Percentiles rank a stretch among this genome's conserved stretches.
phyloP scores from a whole-genome alignment of 37 sponge, comb jelly and placozoan species.

The Spongia lamella region DNA sequence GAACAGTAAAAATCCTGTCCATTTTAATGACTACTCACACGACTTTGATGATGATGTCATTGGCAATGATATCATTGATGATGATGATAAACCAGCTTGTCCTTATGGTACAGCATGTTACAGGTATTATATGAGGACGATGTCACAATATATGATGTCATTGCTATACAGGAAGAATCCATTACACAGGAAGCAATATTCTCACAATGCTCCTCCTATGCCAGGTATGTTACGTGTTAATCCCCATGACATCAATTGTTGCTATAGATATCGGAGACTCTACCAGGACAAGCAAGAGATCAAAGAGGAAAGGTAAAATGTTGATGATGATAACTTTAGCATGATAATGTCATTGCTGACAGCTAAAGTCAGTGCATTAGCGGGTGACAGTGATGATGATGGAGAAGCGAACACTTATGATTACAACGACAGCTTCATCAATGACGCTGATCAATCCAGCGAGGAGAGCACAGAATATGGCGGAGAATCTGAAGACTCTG shows the following conservation, averaged over 20 bases:
- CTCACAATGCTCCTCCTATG: conserved; percentile 1
- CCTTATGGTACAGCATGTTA: conserved; percentile 31
- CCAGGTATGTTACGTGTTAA: neutral
- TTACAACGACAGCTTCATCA: conserved; percentile 82
- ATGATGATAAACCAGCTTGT: conserved; percentile 29
- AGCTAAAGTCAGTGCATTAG: conserved; percentile 43
- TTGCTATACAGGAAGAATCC: conserved; percentile 25
- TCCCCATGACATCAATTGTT: neutral
- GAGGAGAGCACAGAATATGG: conserved; percentile 26
- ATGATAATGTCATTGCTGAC: too few species aligned
- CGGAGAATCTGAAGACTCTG: conserved; percentile 58
- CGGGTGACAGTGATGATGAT: conserved; percentile 87
- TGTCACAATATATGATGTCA: neutral
- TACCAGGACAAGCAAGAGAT: too few species aligned
- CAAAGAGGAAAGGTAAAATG: too few species aligned
- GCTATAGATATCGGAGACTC: too few species aligned
- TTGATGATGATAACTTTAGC: too few species aligned
- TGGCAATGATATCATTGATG: conserved; percentile 17
- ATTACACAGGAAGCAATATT: conserved; percentile 27
- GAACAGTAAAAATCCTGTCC: conserved; percentile 81
- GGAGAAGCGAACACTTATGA: conserved; percentile 79
- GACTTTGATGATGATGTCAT: conserved; percentile 17
- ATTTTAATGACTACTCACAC: conserved; percentile 85
- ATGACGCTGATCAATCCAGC: conserved; percentile 34
- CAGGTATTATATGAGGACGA: neutral